A percentile compares a stretch with the other conserved stretches of the same genome.
Conservation (phyloP, 1,140 invertebrate species). For the Drosophila micromelanica region DNA sequence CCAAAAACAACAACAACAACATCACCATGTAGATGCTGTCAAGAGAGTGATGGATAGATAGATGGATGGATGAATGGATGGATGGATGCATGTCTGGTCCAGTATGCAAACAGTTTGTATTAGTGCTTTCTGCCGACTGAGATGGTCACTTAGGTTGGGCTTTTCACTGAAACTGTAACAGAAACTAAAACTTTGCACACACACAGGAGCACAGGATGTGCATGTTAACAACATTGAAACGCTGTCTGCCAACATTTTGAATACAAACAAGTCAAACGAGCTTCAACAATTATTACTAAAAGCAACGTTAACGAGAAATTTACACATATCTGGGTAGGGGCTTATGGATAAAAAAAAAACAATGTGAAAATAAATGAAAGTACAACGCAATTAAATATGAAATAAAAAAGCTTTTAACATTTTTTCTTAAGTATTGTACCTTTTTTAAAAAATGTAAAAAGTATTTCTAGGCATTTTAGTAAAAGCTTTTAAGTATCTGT, state of each 20-base stretch:
- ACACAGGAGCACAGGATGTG: background rate
- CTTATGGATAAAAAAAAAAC: background rate
- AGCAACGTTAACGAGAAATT: background rate
- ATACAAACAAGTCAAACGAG: slow-evolving; percentile 10
- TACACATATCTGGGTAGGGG: background rate
- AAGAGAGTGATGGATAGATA: slow-evolving; percentile 64
- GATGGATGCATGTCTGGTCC: slow-evolving; percentile 12
- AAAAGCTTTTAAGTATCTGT: too few relatives aligned
- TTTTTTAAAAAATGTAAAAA: too few relatives aligned
- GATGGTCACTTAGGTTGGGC: slow-evolving; percentile 33
- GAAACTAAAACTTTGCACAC: slow-evolving; percentile 9
- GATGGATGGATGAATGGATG: slow-evolving; percentile 21
- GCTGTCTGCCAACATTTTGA: slow-evolving; percentile 24
- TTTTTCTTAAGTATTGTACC: too few relatives aligned
- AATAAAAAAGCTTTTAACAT: too few relatives aligned
- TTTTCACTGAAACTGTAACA: slow-evolving; percentile 31
- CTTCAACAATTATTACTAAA: background rate
- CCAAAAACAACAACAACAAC: slow-evolving; percentile 44
- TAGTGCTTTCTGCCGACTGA: slow-evolving; percentile 13
- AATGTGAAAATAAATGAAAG: background rate
- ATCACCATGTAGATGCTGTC: slow-evolving; percentile 34
- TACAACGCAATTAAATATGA: too few relatives aligned
- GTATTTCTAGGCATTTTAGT: too few relatives aligned
- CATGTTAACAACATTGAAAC: slow-evolving; percentile 20
- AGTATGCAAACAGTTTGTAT: slow-evolving; percentile 29